Evolutionary conservation across 2,113 vertebrate genomes (phyloP).

Genomic region (Pachyramphus minor): DNA sequence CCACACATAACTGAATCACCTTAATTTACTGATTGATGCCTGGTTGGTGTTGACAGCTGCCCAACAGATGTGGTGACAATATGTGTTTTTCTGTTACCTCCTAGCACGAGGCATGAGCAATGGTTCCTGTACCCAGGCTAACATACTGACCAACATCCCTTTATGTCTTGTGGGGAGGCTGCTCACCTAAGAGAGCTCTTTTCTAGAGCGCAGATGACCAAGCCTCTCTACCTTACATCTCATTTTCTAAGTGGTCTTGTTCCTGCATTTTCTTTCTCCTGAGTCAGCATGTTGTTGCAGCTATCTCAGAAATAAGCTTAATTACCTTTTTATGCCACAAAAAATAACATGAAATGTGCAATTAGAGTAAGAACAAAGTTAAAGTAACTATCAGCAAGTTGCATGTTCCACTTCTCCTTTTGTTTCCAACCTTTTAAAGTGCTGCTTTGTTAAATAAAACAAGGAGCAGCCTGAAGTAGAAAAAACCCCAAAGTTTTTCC

Average conservation of each 20-base stretch:
- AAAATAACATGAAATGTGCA: neutral
- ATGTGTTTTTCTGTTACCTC: neutral
- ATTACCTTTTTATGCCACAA: neutral
- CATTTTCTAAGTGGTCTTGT: neutral
- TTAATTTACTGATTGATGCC: neutral
- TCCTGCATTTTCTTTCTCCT: neutral
- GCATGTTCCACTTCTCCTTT: neutral
- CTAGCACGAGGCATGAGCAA: accelerated
- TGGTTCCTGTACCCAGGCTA: neutral
- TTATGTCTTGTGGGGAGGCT: neutral
- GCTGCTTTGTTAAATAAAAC: neutral
- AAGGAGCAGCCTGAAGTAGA: neutral
- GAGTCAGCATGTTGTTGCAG: neutral
- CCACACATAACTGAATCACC: neutral
- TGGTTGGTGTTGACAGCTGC: neutral
- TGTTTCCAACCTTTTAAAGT: neutral
- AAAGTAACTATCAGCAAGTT: neutral
- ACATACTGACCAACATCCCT: accelerated
- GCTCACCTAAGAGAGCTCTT: neutral
- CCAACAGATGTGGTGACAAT: accelerated
- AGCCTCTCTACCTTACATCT: neutral
- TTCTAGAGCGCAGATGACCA: neutral
- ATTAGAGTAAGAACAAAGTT: neutral
- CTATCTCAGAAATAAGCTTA: neutral
- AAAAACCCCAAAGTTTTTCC: neutral